Evolutionary conservation across 2,113 vertebrate genomes (phyloP), one percentile per base, ranked within the genome.

Genomic region (Excalfactoria chinensis): DNA sequence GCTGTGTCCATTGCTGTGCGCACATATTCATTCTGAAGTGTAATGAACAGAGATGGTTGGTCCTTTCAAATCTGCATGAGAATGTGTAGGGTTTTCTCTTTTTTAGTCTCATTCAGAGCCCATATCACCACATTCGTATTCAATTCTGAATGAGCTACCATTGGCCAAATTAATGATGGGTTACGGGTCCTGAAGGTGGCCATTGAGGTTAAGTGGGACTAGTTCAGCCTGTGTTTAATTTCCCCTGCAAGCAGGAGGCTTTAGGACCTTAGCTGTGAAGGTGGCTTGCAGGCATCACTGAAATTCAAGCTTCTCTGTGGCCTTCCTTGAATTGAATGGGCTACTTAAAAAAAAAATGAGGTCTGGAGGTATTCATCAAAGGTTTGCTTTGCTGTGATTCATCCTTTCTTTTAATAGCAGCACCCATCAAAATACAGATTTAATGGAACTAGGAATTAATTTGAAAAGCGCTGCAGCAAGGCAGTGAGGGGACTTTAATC

Each of bases 141-240:
- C 35, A 51, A 79, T 53, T 41, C 37, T 25, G 14, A 74, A 30
- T 21, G 7, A 15, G 2, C 7, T 72, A 41, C 58, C n/a, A 19
- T 21, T 7, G 1, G 8, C 16, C 35, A 53, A 41, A 35, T 76
- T 87, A 63, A 34, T 62, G 53, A 67, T 37, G 10, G 51, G 14
- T n/a, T 89, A 19, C 64, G 41, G 43, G 37, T 74, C 25, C 58
- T 2, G 0, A 28, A 81, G 91, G 40, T 72, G 59, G 26, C 18
- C 26, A 1, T 20, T 75, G 73, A 82, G 32, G 40, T 84, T 93
- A 62, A 62, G 40, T 62, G 35, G n/a, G 74, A 59, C 40, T 14
- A 1, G 0, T 53, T 71, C 69, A 90, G 22, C 4, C 1, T 2
- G 22, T 66, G 43, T 15, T 19, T 15, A n/a, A n/a, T 32, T 4